phyloP scores from a whole-genome alignment of 2,797 vertebrate species.

The Oophaga sylvatica region DNA sequence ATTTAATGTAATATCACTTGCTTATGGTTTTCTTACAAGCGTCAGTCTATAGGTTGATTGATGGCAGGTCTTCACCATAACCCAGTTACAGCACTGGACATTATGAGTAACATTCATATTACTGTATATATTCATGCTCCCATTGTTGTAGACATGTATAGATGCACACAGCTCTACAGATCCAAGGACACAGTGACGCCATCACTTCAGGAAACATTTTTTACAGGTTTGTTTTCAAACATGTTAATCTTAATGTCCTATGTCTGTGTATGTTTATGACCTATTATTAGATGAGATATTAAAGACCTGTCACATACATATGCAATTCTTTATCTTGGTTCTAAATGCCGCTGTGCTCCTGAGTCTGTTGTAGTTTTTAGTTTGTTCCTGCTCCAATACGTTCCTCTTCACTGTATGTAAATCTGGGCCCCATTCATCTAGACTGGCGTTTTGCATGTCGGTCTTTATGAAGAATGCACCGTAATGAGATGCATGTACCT shows the following conservation, averaged over 20 bases:
- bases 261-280: neutral
- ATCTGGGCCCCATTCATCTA: too few relatives aligned
- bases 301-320: too few relatives aligned
- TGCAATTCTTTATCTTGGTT: too few relatives aligned
- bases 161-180: neutral
- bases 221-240: constrained; percentile 17
- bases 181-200: neutral
- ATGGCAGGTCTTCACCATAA: neutral
- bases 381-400: too few relatives aligned
- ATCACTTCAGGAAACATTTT: neutral
- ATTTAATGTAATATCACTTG: neutral
- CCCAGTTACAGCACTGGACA: neutral
- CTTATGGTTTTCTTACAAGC: neutral
- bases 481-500: too few relatives aligned
- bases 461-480: too few relatives aligned
- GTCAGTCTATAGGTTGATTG: neutral
- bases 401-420: too few relatives aligned
- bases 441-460: too few relatives aligned
- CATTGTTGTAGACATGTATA: constrained; percentile 17
- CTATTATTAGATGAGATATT: too few relatives aligned
- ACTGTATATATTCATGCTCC: neutral
- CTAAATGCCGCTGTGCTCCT: too few relatives aligned
- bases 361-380: too few relatives aligned
- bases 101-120: neutral
- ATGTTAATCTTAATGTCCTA: neutral